These are phyloP conservation scores for Prunella fulvescens DNA, from an alignment of 2,113 vertebrate species.

Conservation along the genomic window DNA sequence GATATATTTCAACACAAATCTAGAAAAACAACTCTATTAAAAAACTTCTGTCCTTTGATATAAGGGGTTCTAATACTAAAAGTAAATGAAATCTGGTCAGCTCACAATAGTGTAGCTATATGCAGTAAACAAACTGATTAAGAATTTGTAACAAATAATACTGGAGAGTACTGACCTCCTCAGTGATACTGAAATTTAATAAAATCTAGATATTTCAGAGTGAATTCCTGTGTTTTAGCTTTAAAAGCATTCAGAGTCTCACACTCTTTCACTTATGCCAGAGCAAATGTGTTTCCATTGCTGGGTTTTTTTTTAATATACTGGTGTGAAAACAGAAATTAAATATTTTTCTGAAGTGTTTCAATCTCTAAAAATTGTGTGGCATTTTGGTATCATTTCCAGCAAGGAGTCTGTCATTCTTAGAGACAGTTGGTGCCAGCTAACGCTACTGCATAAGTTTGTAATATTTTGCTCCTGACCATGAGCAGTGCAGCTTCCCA, in stretches of 20 bases:
- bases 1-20: neutral
- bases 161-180: neutral
- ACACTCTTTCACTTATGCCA: neutral
- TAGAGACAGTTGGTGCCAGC: neutral
- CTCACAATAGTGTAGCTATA: neutral
- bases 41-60: neutral
- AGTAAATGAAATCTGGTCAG: neutral
- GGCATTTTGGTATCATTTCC: neutral
- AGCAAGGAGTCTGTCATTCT: neutral
- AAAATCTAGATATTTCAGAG: neutral
- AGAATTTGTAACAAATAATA: conserved; percentile 15
- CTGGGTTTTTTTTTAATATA: neutral
- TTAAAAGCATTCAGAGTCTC: neutral
- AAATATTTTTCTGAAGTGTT: conserved; percentile 15
- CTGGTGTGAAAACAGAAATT: conserved; percentile 31
- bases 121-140: neutral
- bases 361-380: conserved; percentile 28
- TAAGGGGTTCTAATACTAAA: neutral
- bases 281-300: conserved; percentile 26
- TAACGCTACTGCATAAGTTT: fast-evolving
- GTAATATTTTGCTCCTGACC: neutral
- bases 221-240: neutral
- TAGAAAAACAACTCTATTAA: neutral
- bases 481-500: neutral
- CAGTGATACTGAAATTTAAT: neutral